Conservation (phyloP, 1,140 invertebrate genomes). For the Hormaphis cornu region DNA sequence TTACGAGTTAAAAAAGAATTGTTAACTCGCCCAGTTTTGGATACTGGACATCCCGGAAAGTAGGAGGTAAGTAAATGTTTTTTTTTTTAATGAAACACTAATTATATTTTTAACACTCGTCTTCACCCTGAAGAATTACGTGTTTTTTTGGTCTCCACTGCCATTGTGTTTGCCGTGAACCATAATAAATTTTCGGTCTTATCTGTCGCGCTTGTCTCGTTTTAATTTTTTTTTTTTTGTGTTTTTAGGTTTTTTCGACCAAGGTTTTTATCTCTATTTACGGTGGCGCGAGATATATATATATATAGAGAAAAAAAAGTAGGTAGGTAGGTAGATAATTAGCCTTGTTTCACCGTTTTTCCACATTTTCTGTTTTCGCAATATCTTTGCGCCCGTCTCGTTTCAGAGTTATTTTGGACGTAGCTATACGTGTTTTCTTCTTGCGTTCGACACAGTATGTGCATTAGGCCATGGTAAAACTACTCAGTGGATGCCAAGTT, state of each 20-base stretch:
- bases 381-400: background rate
- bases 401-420: background rate
- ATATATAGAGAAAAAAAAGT: conserved; percentile 9
- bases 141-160: background rate
- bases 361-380: background rate
- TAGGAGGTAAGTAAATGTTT: background rate
- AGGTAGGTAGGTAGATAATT: too few relatives aligned
- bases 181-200: conserved; percentile 19
- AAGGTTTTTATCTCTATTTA: conserved; percentile 25
- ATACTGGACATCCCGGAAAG: too few relatives aligned
- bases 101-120: conserved; percentile 20
- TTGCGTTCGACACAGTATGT: too few relatives aligned
- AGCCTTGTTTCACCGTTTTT: background rate
- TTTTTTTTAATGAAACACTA: conserved; percentile 28
- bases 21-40: too few relatives aligned
- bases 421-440: background rate
- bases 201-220: conserved; percentile 8
- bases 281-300: conserved; percentile 5
- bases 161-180: conserved; percentile 18
- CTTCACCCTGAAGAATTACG: conserved; percentile 7
- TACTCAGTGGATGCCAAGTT: background rate
- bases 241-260: conserved; percentile 11
- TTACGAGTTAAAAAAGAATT: too few relatives aligned
- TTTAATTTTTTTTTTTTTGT: background rate
- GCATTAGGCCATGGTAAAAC: background rate